Evolutionary conservation across 2,113 vertebrate genomes (phyloP).

Genomic region (Actinemys pallida): DNA sequence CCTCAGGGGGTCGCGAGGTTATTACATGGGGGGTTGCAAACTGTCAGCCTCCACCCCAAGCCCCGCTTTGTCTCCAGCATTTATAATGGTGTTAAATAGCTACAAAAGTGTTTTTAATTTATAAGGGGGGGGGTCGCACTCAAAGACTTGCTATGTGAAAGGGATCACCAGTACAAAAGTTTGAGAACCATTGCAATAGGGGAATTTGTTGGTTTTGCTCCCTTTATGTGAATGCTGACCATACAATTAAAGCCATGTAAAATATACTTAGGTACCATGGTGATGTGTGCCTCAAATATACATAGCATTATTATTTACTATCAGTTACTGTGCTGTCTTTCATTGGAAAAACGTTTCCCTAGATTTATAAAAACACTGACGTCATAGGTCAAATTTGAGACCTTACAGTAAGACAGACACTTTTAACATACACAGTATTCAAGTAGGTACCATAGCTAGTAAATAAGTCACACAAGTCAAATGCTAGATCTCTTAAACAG

Average conservation of each 20-base stretch:
- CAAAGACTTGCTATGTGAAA: too few species aligned
- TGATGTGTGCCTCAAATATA: not conserved
- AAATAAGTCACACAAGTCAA: not conserved
- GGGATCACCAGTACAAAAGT: too few species aligned
- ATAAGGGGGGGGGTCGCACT: too few species aligned
- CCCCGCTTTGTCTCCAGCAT: too few species aligned
- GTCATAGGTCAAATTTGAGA: not conserved
- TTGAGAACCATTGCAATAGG: too few species aligned
- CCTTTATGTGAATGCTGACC: fast-evolving
- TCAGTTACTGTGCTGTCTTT: not conserved
- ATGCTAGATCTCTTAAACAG: not conserved
- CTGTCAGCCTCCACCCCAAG: too few species aligned
- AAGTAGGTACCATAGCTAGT: not conserved
- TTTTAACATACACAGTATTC: fast-evolving
- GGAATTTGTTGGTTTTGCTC: not conserved
- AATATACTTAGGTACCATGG: not conserved
- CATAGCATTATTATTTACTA: not conserved
- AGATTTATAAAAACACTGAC: not conserved
- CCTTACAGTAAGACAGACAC: too few species aligned
- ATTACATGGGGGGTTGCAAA: too few species aligned
- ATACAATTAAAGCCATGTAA: not conserved
- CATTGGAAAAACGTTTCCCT: not conserved
- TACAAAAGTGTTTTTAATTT: too few species aligned
- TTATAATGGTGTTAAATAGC: too few species aligned
- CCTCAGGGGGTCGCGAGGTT: too few species aligned